Conservation (phyloP, 2,797 vertebrate species). For the Pogonophryne albipinna region DNA sequence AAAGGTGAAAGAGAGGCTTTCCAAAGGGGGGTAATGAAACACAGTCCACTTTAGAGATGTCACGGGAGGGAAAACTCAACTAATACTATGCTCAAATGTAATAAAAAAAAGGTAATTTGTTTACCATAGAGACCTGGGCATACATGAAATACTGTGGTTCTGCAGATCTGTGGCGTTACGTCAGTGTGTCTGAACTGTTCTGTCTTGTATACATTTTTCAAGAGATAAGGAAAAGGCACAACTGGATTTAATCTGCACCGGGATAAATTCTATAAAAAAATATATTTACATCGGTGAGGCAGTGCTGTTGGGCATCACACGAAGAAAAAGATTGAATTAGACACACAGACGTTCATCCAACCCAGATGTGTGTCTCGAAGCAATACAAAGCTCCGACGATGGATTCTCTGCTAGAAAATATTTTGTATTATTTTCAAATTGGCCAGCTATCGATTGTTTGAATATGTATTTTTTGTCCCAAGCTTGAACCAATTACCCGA, state of each 20-base stretch:
- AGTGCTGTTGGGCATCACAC: conserved; percentile 73
- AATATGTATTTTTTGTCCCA: conserved; percentile 24
- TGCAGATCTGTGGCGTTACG: conserved; percentile 58
- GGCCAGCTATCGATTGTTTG: conserved; percentile 49
- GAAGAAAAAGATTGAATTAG: conserved; percentile 76
- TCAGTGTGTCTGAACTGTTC: conserved; percentile 45
- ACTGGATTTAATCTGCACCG: conserved; percentile 77
- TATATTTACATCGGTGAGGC: conserved; percentile 76
- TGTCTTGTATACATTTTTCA: conserved; percentile 53
- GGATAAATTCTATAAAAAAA: conserved; percentile 84
- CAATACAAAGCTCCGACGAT: conserved; percentile 48
- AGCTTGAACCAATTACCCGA: conserved; percentile 73
- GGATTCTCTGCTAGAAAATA: conserved; percentile 60
- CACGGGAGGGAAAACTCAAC: conserved; percentile 48
- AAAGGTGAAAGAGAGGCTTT: conserved; percentile 72
- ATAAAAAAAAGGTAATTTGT: conserved; percentile 66
- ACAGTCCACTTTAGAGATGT: conserved; percentile 62
- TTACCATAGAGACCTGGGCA: conserved; percentile 43
- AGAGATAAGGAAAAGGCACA: conserved; percentile 79
- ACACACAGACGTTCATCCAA: conserved; percentile 75
- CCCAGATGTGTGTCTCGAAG: conserved; percentile 79
- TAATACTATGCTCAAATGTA: conserved; percentile 75
- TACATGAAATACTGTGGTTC: conserved; percentile 60
- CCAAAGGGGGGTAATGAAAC: conserved; percentile 69
- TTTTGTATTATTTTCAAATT: conserved; percentile 66